Base-by-base conservation (phyloP, 2,113 vertebrate genomes). In the Hippopotamus amphibius region DNA sequence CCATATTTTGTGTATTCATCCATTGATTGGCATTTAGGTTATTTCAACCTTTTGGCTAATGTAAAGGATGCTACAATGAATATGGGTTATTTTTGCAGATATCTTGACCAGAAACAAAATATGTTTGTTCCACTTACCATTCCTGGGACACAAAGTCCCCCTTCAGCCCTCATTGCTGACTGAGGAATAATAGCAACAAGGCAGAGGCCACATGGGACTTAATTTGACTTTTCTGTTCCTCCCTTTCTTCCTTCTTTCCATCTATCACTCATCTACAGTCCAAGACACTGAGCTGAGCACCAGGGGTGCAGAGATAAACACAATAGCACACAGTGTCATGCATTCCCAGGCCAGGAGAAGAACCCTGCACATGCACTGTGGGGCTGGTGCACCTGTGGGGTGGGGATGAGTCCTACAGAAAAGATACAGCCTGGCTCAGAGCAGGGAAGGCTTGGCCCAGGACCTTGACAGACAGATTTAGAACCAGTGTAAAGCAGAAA, bases 331-430 rank as follows among this genome's bases (percentile, higher is more conserved):
- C 72, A 19, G 46, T 37, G 21, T 19, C 7, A 2, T 15, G 11
- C 9, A n/a, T 37, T 53, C 13, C 19, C 16, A 0, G 63, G 19
- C 0, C 2, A 22, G 48, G 30, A 76, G 48, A 6, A 82, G 9
- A 43, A 24, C 21, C 22, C 22, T 1, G 11, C 16, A 80, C 33
- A 17, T 4, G 0, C 14, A 5, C 41, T 6, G 0, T 17, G 50
- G 28, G 55, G 37, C 16, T 55, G 37, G 4, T 43, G 37, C 41
- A 14, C 13, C 7, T 43, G 28, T 1, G 0, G 9, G 16, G 46
- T 28, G 33, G 17, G 9, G 1, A 37, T 9, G 9, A 59, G 16
- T 28, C 77, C 26, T 48, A 7, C 1, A 21, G 83, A n/a, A 16
- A 30, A 63, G 22, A 12, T 24, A 12, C 14, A 6, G 8, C 26